Conservation (phyloP, 2,888 invertebrate species). For the Ormia ochracea region DNA sequence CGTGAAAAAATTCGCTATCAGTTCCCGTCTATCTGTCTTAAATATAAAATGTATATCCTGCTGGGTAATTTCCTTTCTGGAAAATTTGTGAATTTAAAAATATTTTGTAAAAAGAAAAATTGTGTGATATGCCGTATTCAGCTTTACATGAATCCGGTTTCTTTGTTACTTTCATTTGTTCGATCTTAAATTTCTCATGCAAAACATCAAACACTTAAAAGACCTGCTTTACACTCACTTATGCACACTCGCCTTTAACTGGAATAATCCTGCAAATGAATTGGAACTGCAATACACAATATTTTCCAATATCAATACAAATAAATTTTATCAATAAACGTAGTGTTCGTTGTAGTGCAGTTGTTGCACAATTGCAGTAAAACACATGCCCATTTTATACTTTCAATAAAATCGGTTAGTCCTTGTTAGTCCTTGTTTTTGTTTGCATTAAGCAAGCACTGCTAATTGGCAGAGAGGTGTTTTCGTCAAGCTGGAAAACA, state of each 20-base stretch:
- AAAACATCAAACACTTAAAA: too few species aligned
- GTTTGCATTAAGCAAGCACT: not conserved
- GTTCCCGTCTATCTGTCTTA: too few species aligned
- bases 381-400: conserved; percentile 6
- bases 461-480: conserved; percentile 37
- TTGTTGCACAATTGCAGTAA: conserved; percentile 8
- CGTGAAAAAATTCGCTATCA: too few species aligned
- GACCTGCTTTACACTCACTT: not conserved
- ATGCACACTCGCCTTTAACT: not conserved
- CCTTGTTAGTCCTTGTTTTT: not conserved
- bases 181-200: too few species aligned
- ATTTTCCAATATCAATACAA: conserved; percentile 13
- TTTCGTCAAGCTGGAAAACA: not conserved
- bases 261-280: not conserved
- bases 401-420: not conserved
- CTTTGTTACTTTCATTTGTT: too few species aligned
- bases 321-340: conserved; percentile 38
- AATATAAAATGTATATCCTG: too few species aligned
- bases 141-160: too few species aligned
- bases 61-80: too few species aligned
- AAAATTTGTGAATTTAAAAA: too few species aligned
- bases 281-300: not conserved
- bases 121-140: too few species aligned
- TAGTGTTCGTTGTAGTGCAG: conserved; percentile 25
- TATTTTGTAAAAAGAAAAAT: too few species aligned